Evolutionary conservation across 1,140 invertebrate genomes (phyloP).

Genomic region (Leptopilina clavipes): DNA sequence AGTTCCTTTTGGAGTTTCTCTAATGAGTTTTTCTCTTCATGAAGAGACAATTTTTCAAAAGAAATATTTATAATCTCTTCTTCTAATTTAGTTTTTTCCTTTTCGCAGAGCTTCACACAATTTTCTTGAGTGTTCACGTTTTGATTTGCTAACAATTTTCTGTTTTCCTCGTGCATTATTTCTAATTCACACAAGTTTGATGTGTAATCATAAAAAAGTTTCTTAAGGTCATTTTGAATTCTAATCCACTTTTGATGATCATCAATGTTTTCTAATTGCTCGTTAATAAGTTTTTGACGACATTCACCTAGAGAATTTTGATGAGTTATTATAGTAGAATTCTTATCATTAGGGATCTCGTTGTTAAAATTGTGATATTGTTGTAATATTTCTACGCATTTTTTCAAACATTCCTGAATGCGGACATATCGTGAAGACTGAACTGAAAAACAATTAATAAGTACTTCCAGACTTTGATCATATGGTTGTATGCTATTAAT

Average conservation of each 20-base stretch:
- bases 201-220: conserved; percentile 65
- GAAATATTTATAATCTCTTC: conserved; percentile 33
- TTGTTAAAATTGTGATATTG: conserved; percentile 40
- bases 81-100: conserved; percentile 30
- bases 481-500: conserved; percentile 71
- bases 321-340: conserved; percentile 16
- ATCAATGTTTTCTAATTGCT: conserved; percentile 53
- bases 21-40: conserved; percentile 43
- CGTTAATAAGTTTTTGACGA: conserved; percentile 51
- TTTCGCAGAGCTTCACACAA: conserved; percentile 29
- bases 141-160: conserved; percentile 47
- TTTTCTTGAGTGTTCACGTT: conserved; percentile 42
- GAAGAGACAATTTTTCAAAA: conserved; percentile 19
- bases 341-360: neutral
- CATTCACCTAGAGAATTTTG: conserved; percentile 47
- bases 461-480: conserved; percentile 69
- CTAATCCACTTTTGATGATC: conserved; percentile 58
- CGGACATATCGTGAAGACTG: conserved; percentile 48
- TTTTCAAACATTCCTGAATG: conserved; percentile 55
- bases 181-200: conserved; percentile 58
- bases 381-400: conserved; percentile 51
- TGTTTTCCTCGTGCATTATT: conserved; percentile 56
- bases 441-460: conserved; percentile 58
- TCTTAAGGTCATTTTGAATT: conserved; percentile 60
- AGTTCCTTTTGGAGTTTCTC: conserved; percentile 38